Conservation (phyloP, 2,797 vertebrate species). For the Hyperoplus lanceolatus region DNA sequence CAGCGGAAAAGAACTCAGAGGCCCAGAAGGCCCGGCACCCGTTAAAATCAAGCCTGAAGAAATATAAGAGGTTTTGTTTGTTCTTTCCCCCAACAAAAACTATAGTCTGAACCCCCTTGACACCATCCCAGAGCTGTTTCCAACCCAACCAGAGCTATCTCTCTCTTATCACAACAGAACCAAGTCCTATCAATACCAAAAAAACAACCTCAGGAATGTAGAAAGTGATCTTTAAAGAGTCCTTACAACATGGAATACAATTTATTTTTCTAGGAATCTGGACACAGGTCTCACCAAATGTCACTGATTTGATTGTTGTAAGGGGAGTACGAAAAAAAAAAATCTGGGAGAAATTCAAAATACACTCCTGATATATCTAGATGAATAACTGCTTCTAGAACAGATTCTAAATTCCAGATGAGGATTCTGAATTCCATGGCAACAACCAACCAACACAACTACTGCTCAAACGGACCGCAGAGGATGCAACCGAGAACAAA, state of each 20-base stretch:
- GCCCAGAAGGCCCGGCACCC: slow-evolving; percentile 63
- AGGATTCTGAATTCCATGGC: slow-evolving; percentile 9
- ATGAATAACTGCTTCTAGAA: slow-evolving; percentile 26
- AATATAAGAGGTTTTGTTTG: slow-evolving; percentile 56
- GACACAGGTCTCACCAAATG: slow-evolving; percentile 51
- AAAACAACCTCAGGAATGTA: slow-evolving; percentile 70
- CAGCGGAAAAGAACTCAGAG: slow-evolving; percentile 64
- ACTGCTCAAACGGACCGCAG: slow-evolving; percentile 14
- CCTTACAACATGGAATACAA: slow-evolving; percentile 54
- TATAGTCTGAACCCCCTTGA: slow-evolving; percentile 59
- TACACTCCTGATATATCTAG: slow-evolving; percentile 34
- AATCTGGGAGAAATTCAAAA: slow-evolving; percentile 45
- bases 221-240: slow-evolving; percentile 53
- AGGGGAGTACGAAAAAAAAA: slow-evolving; percentile 45
- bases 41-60: slow-evolving; percentile 60
- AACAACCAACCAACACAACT: slow-evolving; percentile 22
- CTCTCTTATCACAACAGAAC: slow-evolving; percentile 42
- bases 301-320: slow-evolving; percentile 57
- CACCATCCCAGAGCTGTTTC: slow-evolving; percentile 52
- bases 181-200: slow-evolving; percentile 20
- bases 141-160: slow-evolving; percentile 52
- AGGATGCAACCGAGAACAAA: slow-evolving; percentile 23
- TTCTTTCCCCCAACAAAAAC: slow-evolving; percentile 32
- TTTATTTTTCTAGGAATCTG: slow-evolving; percentile 22
- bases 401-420: background rate